Base-by-base conservation (phyloP, 92 coral and sea anemone species). In the Zoanthus sansibaricus region DNA sequence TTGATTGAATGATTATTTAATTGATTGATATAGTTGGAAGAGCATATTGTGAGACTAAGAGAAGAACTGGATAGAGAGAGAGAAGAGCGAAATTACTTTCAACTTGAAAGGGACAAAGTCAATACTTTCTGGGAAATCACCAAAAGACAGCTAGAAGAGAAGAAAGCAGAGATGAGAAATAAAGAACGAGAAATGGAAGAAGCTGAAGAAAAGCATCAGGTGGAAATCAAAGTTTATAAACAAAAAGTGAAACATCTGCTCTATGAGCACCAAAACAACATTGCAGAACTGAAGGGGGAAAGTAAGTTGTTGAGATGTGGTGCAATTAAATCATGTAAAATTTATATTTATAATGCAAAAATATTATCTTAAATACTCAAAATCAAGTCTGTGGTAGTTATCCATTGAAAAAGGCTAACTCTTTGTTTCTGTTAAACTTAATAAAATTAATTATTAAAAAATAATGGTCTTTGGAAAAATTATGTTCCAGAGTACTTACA, bases 71-170 rank as follows among this genome's bases (percentile, higher is more conserved):
- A 97, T 82, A 89, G 99, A 61, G 99, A 97, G 71, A 86, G 99
- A 62, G 99, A 97, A 84, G 99, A 97, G 77, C 89, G 99, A 45
- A 97, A 97, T 77, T 97, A 97, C 79, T 97, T 97, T 71, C 99
- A 97, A 83, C 90, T 97, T 31, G 99, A 97, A 62, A 82, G 99
- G 71, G 99, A 97, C 83, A 97, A 97, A 62, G 99, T 97, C 45
- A 97, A 95, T 89, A 97, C 99, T 4, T 97, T 97, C 83, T 97
- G 99, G 99, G 99, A 97, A 77, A 97, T 97, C 71, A 95, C 98
- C 48, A 97, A 97, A 69, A 84, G 96, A 59, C 99, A 97, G 67
- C 91, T 89, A 61, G 98, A 97, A 77, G 99, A 97, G 76, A 97
- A 88, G 64, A 97, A 95, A 80, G 95, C 99, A 9, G 99, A 95